Percentiles rank a stretch among this genome's conserved stretches.
phyloP scores from a whole-genome alignment of 2,113 vertebrate species.

The Apteryx owenii region DNA sequence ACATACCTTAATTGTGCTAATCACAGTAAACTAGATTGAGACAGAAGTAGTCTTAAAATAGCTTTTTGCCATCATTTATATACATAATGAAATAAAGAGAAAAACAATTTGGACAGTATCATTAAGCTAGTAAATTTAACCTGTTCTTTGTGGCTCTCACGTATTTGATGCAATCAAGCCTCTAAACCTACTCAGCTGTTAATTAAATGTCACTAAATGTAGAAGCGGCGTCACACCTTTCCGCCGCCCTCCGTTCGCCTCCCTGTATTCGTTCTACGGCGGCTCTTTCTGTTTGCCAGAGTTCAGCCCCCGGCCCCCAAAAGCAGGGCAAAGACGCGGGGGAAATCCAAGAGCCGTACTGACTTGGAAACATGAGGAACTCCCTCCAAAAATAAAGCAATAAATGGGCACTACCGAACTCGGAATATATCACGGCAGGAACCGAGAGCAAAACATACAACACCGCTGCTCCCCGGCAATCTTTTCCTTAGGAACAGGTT shows the following conservation, averaged over 20 bases:
- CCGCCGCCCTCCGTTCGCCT: neutral
- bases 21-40: neutral
- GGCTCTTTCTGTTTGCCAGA: too few species aligned
- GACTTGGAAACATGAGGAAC: neutral
- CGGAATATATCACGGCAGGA: accelerated
- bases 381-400: neutral
- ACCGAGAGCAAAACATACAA: neutral
- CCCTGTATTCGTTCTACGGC: neutral
- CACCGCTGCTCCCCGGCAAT: neutral
- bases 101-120: neutral
- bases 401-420: neutral
- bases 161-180: accelerated
- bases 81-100: accelerated
- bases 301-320: neutral
- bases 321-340: neutral
- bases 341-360: too few species aligned
- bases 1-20: neutral
- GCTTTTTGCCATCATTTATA: accelerated
- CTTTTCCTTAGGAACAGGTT: accelerated
- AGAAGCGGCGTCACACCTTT: neutral
- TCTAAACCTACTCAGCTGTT: accelerated
- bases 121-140: accelerated
- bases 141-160: too few species aligned
- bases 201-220: accelerated
- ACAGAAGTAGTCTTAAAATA: neutral